phyloP scores from a whole-genome alignment of 2,888 invertebrate genomes.

The Ametastegia equiseti region DNA sequence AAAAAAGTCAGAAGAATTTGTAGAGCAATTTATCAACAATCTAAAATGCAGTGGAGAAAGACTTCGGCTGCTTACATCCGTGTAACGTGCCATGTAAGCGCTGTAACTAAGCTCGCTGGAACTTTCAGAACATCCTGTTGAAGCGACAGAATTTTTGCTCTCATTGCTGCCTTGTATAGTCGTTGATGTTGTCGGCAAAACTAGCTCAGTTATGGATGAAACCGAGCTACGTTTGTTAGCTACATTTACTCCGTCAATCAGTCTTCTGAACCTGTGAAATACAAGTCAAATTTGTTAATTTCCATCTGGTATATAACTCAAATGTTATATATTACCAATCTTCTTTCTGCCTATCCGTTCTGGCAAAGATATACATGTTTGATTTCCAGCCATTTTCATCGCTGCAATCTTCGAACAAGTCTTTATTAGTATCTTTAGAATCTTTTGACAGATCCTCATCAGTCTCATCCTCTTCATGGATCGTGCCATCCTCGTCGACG shows the following conservation, averaged over 20 bases:
- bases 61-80: slow-evolving; percentile 61
- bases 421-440: slow-evolving; percentile 59
- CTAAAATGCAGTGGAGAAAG: not conserved
- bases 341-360: slow-evolving; percentile 94
- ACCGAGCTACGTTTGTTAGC: slow-evolving; percentile 64
- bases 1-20: not conserved
- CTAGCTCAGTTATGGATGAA: slow-evolving; percentile 62
- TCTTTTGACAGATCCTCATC: slow-evolving; percentile 71
- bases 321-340: slow-evolving; percentile 92
- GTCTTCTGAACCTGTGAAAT: slow-evolving; percentile 80
- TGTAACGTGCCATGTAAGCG: slow-evolving; percentile 70
- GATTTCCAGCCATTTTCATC: slow-evolving; percentile 63
- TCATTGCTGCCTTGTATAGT: slow-evolving; percentile 57
- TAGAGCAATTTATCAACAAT: not conserved
- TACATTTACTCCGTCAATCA: slow-evolving; percentile 75
- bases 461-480: slow-evolving; percentile 76
- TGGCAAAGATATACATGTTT: slow-evolving; percentile 82
- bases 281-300: no score
- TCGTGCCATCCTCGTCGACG: slow-evolving; percentile 72
- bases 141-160: slow-evolving; percentile 62
- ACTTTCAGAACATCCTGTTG: slow-evolving; percentile 60
- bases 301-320: not conserved
- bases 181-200: slow-evolving; percentile 56
- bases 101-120: slow-evolving; percentile 67
- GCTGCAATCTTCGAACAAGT: slow-evolving; percentile 67